Conservation (phyloP, 1,140 invertebrate species). For the Zaprionus nigranus region DNA sequence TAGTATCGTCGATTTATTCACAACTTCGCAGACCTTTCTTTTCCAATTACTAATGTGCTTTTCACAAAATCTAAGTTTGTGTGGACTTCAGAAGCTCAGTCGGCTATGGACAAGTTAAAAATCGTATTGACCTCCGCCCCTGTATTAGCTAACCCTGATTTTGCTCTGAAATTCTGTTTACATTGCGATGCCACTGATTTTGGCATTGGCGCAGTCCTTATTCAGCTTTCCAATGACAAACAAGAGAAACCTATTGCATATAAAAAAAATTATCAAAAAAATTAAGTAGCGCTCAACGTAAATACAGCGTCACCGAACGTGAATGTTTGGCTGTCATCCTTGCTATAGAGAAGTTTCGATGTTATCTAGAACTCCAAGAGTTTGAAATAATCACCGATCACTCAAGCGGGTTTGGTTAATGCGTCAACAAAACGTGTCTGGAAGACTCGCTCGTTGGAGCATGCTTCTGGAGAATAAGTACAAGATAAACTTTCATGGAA, state of each 20-base stretch:
- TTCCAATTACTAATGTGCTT: constrained; percentile 5
- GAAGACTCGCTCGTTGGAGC: no score
- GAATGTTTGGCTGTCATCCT: neutral
- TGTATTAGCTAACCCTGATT: constrained; percentile 15
- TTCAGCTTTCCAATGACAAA: neutral
- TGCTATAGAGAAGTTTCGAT: neutral
- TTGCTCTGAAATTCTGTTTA: neutral
- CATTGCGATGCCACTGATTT: constrained; percentile 2
- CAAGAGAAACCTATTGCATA: neutral
- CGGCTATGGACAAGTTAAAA: constrained; percentile 1
- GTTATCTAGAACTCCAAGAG: neutral
- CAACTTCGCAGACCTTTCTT: constrained; percentile 1
- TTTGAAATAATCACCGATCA: neutral
- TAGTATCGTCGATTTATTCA: constrained; percentile 11
- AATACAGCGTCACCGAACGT: constrained; percentile 9
- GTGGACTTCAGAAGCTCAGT: constrained; percentile 12
- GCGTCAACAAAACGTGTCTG: no score
- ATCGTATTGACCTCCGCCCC: constrained; percentile 3
- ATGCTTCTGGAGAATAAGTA: no score
- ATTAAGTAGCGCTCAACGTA: neutral
- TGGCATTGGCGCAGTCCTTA: neutral
- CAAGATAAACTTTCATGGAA: no score
- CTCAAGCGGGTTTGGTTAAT: no score
- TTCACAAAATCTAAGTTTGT: constrained; percentile 8
- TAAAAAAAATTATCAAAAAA: neutral